These are phyloP conservation scores for Taenioides sp. DNA, from an alignment of 2,797 vertebrate genomes.

Conservation along the genomic window DNA sequence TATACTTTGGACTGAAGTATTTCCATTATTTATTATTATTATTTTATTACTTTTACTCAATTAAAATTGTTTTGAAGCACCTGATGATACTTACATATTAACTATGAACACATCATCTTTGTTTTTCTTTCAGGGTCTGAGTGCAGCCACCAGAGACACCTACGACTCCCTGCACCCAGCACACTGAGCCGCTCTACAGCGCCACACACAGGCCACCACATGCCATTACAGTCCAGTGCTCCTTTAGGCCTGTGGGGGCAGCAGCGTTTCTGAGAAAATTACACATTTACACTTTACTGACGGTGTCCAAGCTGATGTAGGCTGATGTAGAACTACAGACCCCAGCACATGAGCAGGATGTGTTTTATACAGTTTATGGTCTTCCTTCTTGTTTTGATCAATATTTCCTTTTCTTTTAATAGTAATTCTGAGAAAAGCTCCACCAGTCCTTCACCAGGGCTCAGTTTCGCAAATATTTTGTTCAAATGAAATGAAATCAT, in stretches of 20 bases:
- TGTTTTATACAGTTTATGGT: background rate
- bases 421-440: background rate
- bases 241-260: no score
- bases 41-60: no score
- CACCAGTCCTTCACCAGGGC: background rate
- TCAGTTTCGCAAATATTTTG: background rate
- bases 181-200: background rate
- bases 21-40: no score
- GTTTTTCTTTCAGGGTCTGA: background rate
- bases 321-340: no score
- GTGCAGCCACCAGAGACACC: background rate
- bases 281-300: no score
- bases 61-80: no score
- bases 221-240: background rate
- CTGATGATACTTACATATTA: background rate
- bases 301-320: no score
- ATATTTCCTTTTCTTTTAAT: background rate
- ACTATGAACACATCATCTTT: no score
- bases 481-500: background rate
- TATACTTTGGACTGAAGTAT: no score
- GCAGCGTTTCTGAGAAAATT: no score
- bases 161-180: background rate
- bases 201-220: background rate
- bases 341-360: background rate
- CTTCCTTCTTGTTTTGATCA: background rate